Evolutionary conservation across 2,797 vertebrate species (phyloP).

Genomic region (Fratercula arctica): DNA sequence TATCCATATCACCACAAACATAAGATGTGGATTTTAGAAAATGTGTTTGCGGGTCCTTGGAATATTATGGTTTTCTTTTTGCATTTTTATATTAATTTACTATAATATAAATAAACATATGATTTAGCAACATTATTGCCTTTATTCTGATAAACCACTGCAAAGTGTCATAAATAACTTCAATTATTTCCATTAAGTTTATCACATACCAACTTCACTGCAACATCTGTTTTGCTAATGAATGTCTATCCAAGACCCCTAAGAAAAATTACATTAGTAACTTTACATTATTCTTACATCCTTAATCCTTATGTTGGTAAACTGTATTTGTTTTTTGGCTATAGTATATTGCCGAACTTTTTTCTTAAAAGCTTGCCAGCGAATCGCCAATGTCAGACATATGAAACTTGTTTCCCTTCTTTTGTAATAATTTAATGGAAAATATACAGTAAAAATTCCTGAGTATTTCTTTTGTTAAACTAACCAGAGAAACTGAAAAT

Average conservation of each 20-base stretch:
- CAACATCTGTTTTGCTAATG: neutral
- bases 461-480: neutral
- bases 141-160: neutral
- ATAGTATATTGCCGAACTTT: neutral
- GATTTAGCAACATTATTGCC: neutral
- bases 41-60: neutral
- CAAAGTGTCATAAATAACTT: neutral
- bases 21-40: neutral
- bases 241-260: neutral
- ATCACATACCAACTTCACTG: neutral
- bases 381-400: neutral
- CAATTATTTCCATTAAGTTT: neutral
- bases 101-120: neutral
- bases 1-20: neutral
- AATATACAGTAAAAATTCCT: neutral
- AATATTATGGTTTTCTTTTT: neutral
- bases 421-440: neutral
- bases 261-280: neutral
- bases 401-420: neutral
- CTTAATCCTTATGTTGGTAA: neutral
- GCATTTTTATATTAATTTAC: neutral
- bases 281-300: neutral
- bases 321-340: neutral
- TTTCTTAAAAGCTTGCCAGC: neutral
- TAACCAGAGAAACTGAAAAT: neutral